Conservation (phyloP, 1,140 invertebrate species). For the Globodera rostochiensis region DNA sequence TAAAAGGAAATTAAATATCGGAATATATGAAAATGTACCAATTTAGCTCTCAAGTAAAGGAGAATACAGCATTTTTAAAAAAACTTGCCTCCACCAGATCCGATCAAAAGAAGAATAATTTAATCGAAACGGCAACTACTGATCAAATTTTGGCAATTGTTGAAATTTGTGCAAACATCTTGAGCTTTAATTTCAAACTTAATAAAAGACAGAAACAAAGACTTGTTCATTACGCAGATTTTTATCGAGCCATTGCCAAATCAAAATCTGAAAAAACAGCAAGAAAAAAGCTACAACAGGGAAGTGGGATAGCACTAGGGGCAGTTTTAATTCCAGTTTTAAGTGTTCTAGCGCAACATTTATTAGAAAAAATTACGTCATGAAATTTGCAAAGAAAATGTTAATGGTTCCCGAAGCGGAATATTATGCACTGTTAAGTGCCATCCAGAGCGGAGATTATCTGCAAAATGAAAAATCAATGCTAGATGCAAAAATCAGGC, state of each 20-base stretch:
- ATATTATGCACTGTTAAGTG: constrained; percentile 21
- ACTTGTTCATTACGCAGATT: too few relatives aligned
- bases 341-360: too few relatives aligned
- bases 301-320: background rate
- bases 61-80: too few relatives aligned
- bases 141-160: constrained; percentile 35
- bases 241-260: constrained; percentile 10
- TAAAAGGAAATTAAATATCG: too few relatives aligned
- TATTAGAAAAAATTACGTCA: too few relatives aligned
- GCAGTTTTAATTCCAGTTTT: too few relatives aligned
- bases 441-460: background rate
- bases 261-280: constrained; percentile 27
- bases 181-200: constrained; percentile 10
- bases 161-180: constrained; percentile 36
- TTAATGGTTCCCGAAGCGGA: constrained; percentile 27
- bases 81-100: too few relatives aligned
- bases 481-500: background rate
- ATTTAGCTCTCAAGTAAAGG: background rate
- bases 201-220: constrained; percentile 20
- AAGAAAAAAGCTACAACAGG: constrained; percentile 36
- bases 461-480: background rate
- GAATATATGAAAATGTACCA: background rate
- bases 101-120: too few relatives aligned
- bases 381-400: too few relatives aligned
- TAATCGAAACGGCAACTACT: background rate